Evolutionary conservation across 2,797 vertebrate species (phyloP).

Genomic region (Triplophysa bombifrons): DNA sequence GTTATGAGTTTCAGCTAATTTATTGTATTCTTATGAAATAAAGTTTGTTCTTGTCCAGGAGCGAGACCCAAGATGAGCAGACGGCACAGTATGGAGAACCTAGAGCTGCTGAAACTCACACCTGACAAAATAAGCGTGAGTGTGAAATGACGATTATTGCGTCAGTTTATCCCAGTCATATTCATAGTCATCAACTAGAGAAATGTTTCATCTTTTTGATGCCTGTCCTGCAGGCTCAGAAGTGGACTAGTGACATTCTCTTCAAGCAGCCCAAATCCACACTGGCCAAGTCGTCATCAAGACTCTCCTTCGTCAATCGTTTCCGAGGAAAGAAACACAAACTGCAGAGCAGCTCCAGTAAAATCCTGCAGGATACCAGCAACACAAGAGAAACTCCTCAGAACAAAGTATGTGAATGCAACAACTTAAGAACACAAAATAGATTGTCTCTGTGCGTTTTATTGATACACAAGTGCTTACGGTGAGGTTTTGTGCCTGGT

Average conservation of each 20-base stretch:
- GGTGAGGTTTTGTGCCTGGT: background rate
- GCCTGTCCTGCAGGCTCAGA: constrained; percentile 81
- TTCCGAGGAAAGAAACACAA: constrained; percentile 93
- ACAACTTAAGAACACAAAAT: background rate
- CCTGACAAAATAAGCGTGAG: constrained; percentile 89
- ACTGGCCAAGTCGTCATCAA: constrained; percentile 86
- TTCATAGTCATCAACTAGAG: background rate
- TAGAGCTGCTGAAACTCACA: constrained; percentile 95
- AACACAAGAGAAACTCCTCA: constrained; percentile 83
- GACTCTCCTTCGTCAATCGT: constrained; percentile 93
- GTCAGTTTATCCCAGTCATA: background rate
- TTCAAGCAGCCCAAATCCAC: constrained; percentile 89
- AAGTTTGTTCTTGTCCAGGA: constrained; percentile 69
- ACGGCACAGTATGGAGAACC: constrained; percentile 97
- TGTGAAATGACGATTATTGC: constrained; percentile 5
- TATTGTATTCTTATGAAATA: background rate
- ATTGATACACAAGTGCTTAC: background rate
- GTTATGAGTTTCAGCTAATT: background rate
- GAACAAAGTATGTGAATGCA: constrained; percentile 75
- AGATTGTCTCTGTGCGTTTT: background rate
- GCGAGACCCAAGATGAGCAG: constrained; percentile 82
- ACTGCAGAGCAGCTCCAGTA: constrained; percentile 74
- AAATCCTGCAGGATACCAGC: constrained; percentile 92
- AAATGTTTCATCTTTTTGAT: background rate
- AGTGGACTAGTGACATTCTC: constrained; percentile 92